A percentile compares a stretch with the other conserved stretches of the same genome.
Conservation (phyloP, 1,140 invertebrate species). For the Hyposmocoma kahamanoa region DNA sequence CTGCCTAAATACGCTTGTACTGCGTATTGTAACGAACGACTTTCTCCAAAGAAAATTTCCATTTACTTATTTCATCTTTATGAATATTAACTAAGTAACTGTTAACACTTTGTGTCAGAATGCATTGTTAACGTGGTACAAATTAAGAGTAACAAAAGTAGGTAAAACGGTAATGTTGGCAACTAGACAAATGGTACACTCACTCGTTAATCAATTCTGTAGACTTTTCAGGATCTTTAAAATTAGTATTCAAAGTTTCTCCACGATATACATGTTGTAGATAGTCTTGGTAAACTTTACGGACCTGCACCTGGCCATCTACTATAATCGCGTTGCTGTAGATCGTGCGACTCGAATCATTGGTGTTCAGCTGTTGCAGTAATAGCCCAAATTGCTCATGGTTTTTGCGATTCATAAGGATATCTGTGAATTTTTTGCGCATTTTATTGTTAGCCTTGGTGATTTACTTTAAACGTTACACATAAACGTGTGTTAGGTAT, state of each 20-base stretch:
- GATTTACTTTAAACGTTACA: too few relatives aligned
- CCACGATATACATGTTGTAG: conserved; percentile 73
- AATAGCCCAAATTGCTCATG: conserved; percentile 76
- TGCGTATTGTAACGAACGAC: too few relatives aligned
- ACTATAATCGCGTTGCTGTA: conserved; percentile 77
- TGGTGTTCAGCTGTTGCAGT: conserved; percentile 49
- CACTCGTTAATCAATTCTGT: conserved; percentile 75
- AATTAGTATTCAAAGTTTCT: conserved; percentile 76
- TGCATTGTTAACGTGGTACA: too few relatives aligned
- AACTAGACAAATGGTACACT: too few relatives aligned
- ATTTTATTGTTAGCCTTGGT: background rate
- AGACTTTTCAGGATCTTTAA: conserved; percentile 61
- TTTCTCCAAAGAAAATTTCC: too few relatives aligned
- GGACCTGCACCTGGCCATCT: conserved; percentile 70
- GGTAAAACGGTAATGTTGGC: too few relatives aligned
- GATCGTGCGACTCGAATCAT: conserved; percentile 36
- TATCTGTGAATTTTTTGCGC: conserved; percentile 42
- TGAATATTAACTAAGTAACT: too few relatives aligned
- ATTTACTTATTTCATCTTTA: too few relatives aligned
- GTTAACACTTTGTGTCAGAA: too few relatives aligned
- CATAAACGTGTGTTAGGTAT: too few relatives aligned
- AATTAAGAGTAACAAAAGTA: too few relatives aligned
- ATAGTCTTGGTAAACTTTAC: conserved; percentile 69
- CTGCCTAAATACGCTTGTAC: too few relatives aligned
- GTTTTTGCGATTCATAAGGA: conserved; percentile 73